Percentiles rank a stretch among this genome's conserved stretches.
Conservation (phyloP, 1,140 invertebrate genomes). For the Asbolus verrucosus region DNA sequence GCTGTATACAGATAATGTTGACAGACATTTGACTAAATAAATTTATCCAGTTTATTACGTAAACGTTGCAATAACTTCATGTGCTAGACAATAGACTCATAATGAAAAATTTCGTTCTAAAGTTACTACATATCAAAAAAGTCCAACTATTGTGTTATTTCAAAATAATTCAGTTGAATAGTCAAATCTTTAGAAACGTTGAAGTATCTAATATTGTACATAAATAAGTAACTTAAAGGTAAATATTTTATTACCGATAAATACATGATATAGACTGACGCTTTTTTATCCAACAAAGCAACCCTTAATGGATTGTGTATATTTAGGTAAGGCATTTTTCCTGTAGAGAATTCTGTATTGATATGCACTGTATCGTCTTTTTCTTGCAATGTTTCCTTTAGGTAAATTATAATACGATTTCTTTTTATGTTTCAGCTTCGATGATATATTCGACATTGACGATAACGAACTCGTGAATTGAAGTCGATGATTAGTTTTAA, state of each 20-base stretch:
- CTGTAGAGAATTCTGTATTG: too few species aligned
- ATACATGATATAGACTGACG: slow-evolving; percentile 53
- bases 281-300: slow-evolving; percentile 51
- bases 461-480: slow-evolving; percentile 54
- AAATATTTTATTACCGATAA: slow-evolving; percentile 43
- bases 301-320: slow-evolving; percentile 48
- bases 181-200: slow-evolving; percentile 32
- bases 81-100: slow-evolving; percentile 44
- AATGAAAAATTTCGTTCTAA: slow-evolving; percentile 41
- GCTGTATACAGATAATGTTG: slow-evolving; percentile 40
- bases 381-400: too few species aligned
- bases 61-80: slow-evolving; percentile 34
- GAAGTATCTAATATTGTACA: slow-evolving; percentile 26
- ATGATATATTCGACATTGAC: slow-evolving; percentile 40
- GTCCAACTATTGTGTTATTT: slow-evolving; percentile 20
- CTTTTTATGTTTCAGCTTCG: slow-evolving; percentile 51
- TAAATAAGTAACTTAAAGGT: slow-evolving; percentile 40
- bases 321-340: slow-evolving; percentile 46
- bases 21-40: slow-evolving; percentile 40
- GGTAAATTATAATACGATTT: too few species aligned
- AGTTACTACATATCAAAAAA: slow-evolving; percentile 40
- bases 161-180: slow-evolving; percentile 10
- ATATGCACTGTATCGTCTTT: too few species aligned
- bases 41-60: slow-evolving; percentile 29
- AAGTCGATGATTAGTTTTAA: slow-evolving; percentile 39